Base-by-base conservation (phyloP, 2,888 invertebrate genomes). In the Patella ulyssiponensis region DNA sequence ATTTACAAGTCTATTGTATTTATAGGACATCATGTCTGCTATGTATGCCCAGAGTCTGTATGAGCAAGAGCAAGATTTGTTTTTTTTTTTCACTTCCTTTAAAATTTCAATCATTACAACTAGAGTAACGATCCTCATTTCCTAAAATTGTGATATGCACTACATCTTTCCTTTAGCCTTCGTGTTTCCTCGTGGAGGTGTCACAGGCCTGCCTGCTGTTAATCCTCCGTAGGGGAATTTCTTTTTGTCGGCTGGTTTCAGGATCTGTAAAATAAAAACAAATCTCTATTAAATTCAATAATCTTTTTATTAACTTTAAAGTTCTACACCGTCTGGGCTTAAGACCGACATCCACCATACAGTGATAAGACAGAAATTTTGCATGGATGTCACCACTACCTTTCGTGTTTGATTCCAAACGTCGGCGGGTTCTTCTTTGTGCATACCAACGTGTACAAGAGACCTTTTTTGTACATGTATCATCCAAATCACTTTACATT, bases 211-310 rank as follows among this genome's bases (percentile, higher is more conserved):
- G 90, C 97, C 97, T 91, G 97, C 95, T 93, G 96, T 97, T 92
- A 97, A 94, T 87, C 96, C 96, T 86, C 96, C 96, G 92, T 99
- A 98, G 92, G 98, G 97, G 93, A 98, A 99, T 93, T 99, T 96
- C 93, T 99, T 99, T 93, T 99, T 99, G 94, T 99, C 99, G 81
- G 99, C 99, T 91, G 99, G 99, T 94, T 99, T 99, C 93, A 99
- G 93, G 90, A 99, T 99, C 98, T 99, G 92, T n/a, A 82, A 64
- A 81, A 69, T 15, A 70, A 53, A 71, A 20, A 71, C 54, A 58
- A 44, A 15, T 20, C 51, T 33, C 33, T 5, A 44, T 44, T 44
- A 44, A 44, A 44, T 44, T 44, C 44, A 44, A 9, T 9, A 53
- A 0, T 44, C 44, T 44, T 44, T 44, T 44, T 44, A 9, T 4